These are phyloP conservation scores for Eublepharis macularius DNA, from an alignment of 2,113 vertebrate species.

Conservation along the genomic window DNA sequence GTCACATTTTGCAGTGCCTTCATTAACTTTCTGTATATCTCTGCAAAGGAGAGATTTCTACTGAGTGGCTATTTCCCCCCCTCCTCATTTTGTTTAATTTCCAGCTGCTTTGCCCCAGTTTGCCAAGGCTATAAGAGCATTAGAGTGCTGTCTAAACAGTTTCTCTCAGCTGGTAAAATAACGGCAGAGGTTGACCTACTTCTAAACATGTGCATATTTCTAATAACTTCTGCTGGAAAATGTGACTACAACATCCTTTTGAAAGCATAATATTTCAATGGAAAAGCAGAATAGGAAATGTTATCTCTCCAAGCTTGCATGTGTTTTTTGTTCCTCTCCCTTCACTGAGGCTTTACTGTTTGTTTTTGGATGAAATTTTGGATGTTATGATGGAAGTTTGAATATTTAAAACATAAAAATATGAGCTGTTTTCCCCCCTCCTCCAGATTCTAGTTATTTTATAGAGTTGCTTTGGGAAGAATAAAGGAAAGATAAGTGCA, in stretches of 20 bases:
- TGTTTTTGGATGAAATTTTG: constrained; percentile 24
- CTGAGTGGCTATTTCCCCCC: neutral
- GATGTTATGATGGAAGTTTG: neutral
- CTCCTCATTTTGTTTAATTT: constrained; percentile 19
- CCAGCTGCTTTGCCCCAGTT: constrained; percentile 4
- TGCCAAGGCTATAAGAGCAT: neutral
- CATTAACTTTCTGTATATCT: neutral
- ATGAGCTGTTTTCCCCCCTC: neutral
- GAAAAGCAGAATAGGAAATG: constrained; percentile 49
- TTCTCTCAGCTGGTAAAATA: constrained; percentile 56
- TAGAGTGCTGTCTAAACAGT: constrained; percentile 51
- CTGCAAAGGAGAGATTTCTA: constrained; percentile 10
- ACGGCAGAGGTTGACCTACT: constrained; percentile 52
- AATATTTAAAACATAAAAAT: neutral
- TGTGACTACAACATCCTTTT: constrained; percentile 41
- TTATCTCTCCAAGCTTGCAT: constrained; percentile 18
- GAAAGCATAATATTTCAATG: constrained; percentile 52
- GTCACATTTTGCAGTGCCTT: constrained; percentile 40
- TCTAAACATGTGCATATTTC: constrained; percentile 62
- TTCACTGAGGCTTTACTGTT: neutral
- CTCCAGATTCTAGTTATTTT: neutral
- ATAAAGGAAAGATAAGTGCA: neutral
- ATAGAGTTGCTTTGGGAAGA: neutral
- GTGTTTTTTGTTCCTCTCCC: neutral
- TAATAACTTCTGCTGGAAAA: constrained; percentile 61